Evolutionary conservation across 1,140 invertebrate species (phyloP).

Genomic region (Leptopilina boulardi): DNA sequence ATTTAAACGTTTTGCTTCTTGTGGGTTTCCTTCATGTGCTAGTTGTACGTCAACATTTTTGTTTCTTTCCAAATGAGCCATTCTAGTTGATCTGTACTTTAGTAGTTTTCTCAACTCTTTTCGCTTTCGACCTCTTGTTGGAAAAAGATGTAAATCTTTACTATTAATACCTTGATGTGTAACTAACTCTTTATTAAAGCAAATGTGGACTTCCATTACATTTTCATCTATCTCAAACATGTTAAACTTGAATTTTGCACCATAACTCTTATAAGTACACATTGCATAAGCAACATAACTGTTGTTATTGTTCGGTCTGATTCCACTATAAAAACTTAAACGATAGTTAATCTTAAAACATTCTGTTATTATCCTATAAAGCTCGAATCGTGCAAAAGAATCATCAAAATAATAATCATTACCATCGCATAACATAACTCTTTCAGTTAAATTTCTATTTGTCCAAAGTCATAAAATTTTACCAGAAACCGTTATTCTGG

Average conservation of each 20-base stretch:
- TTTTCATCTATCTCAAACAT: neutral
- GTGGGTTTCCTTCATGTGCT: slow-evolving; percentile 41
- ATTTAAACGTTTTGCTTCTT: neutral
- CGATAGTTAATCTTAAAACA: neutral
- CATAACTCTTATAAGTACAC: neutral
- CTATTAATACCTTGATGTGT: slow-evolving; percentile 17
- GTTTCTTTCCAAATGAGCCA: slow-evolving; percentile 10
- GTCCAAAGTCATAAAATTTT: no score
- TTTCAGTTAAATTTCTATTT: neutral
- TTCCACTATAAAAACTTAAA: slow-evolving; percentile 30
- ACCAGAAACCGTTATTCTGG: no score
- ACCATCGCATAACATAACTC: neutral
- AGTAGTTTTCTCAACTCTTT: slow-evolving; percentile 10
- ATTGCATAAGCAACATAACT: slow-evolving; percentile 35
- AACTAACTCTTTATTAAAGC: neutral
- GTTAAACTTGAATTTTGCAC: neutral
- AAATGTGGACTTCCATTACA: neutral
- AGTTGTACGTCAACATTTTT: slow-evolving; percentile 13
- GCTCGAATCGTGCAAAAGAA: neutral
- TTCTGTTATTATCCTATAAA: neutral
- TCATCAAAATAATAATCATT: neutral
- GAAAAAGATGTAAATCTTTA: slow-evolving; percentile 30
- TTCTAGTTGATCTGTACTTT: neutral
- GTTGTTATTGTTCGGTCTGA: neutral
- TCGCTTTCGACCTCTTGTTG: slow-evolving; percentile 22